phyloP scores from a whole-genome alignment of 1,140 invertebrate species.

The Euura saliciscinereae region DNA sequence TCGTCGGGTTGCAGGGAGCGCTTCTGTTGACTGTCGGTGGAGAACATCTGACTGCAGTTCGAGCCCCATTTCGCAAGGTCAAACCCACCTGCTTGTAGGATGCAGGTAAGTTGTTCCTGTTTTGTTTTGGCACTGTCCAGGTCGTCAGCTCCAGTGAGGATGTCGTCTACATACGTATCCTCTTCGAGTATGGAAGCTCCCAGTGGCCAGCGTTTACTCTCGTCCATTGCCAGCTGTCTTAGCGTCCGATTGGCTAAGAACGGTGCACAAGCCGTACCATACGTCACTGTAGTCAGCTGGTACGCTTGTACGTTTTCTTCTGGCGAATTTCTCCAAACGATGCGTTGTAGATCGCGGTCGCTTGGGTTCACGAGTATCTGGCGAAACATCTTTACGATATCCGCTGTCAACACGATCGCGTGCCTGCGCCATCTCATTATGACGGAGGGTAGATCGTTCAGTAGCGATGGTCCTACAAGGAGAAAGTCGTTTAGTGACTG shows the following conservation, averaged over 20 bases:
- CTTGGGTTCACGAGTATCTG: slow-evolving; percentile 33
- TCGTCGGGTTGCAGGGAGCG: not conserved
- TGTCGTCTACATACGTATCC: slow-evolving; percentile 37
- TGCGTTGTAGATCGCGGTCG: slow-evolving; percentile 38
- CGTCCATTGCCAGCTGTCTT: slow-evolving; percentile 37
- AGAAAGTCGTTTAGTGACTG: slow-evolving; percentile 24
- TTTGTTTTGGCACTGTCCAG: slow-evolving; percentile 25
- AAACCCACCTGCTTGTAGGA: slow-evolving; percentile 35
- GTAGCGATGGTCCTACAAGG: slow-evolving; percentile 14
- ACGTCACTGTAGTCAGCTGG: slow-evolving; percentile 47
- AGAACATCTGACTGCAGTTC: slow-evolving; percentile 35
- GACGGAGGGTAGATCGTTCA: slow-evolving; percentile 9
- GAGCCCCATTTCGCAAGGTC: slow-evolving; percentile 43
- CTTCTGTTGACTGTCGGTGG: not conserved
- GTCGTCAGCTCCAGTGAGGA: slow-evolving; percentile 31
- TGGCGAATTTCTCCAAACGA: slow-evolving; percentile 34
- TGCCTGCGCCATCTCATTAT: slow-evolving; percentile 16
- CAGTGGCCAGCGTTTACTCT: slow-evolving; percentile 31
- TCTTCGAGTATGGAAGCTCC: slow-evolving; percentile 25
- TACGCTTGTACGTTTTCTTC: slow-evolving; percentile 30
- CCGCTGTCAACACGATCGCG: slow-evolving; percentile 25
- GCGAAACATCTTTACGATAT: slow-evolving; percentile 43
- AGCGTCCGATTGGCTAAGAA: slow-evolving; percentile 41
- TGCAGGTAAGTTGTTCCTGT: slow-evolving; percentile 28
- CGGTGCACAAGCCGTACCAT: slow-evolving; percentile 41